A percentile compares a stretch with the other conserved stretches of the same genome.
Conservation (phyloP, 2,113 vertebrate genomes). For the Rattus norvegicus region GRCr8 NC_086021.1:57908501-57909000, state of each 20-base stretch:
- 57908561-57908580: neutral
- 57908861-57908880: neutral
- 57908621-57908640: neutral
- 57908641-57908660: neutral
- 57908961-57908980: neutral
- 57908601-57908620: neutral
- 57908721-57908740: neutral
- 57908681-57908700: neutral
- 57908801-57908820: neutral
- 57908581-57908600: neutral
- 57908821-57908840: neutral
- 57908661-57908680: neutral
- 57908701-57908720: neutral
- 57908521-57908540: neutral
- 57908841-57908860: neutral
- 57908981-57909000: constrained; percentile 10
- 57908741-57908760: neutral
- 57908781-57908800: neutral
- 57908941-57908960: neutral
- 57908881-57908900: neutral
- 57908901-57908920: neutral
- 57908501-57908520: neutral
- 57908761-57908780: constrained; percentile 7
- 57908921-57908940: neutral
- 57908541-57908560: rapidly evolving